A percentile compares a stretch with the other conserved stretches of the same genome.
phyloP scores from a whole-genome alignment of 2,113 vertebrate genomes.

The Eupsittula cactorum region DNA sequence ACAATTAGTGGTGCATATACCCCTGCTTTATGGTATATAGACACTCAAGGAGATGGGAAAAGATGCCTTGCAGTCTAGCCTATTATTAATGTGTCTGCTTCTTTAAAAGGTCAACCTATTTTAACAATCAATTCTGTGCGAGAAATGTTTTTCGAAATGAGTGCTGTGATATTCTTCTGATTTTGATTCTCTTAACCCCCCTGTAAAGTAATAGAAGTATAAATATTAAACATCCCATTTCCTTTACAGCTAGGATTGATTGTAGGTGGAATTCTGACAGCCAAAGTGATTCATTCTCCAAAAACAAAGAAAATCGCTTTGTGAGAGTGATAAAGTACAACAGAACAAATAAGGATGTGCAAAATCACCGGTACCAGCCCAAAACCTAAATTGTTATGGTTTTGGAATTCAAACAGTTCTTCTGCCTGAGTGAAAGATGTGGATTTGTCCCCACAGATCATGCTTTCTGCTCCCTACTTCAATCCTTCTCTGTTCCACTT shows the following conservation, averaged over 20 bases:
- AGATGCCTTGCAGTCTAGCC: conserved; percentile 1
- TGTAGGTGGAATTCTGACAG: not conserved
- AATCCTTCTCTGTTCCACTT: not conserved
- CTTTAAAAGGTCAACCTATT: conserved; percentile 56
- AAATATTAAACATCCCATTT: conserved; percentile 67
- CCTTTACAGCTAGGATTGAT: conserved; percentile 37
- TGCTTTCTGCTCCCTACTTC: not conserved
- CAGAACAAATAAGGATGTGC: not conserved
- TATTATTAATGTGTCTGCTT: conserved; percentile 31
- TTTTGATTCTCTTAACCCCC: conserved; percentile 43
- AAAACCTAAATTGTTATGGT: not conserved
- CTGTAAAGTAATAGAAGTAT: conserved; percentile 53
- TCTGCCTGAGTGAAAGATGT: not conserved
- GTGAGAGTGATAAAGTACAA: conserved; percentile 7
- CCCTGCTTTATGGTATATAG: not conserved
- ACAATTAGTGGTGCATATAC: not conserved
- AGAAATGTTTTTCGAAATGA: conserved; percentile 38
- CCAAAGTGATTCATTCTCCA: not conserved
- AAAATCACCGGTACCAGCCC: not conserved
- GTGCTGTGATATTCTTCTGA: conserved; percentile 16
- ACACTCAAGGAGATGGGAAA: not conserved
- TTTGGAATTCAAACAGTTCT: not conserved
- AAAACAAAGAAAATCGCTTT: not conserved
- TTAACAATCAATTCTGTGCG: conserved; percentile 9
- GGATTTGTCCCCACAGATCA: not conserved